Base-by-base conservation (phyloP, 2,888 invertebrate species). In the Anticlea derivata region DNA sequence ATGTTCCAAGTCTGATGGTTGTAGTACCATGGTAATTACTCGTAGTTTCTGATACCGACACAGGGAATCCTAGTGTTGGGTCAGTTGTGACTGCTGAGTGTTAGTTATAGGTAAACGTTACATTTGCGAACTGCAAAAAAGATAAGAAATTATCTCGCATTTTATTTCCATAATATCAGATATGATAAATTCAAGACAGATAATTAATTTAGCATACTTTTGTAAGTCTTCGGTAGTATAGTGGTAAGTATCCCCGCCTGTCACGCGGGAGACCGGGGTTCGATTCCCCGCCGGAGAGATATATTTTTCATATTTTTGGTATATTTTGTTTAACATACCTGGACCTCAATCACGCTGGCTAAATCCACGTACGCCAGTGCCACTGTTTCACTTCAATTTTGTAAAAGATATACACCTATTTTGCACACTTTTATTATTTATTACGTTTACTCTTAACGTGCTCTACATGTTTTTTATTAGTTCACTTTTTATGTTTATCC, bases 281-380 rank as follows among this genome's bases (percentile, higher is more conserved):
- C 91, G 89, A 91, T 91, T 91, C 91, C 90, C 90, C 87, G 91
- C 88, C 87, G 89, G 83, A 81, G 84, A 82, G 81, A 60, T 2
- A 31, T 47, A 65, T 78, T 76, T 75, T 68, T 51, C 2, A 20
- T 40, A 57, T 52, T 50, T 57, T 52, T n/a, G 10, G 10, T n/a
- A 20, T 23, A 11, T 27, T 35, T 29, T 12, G 24, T 13, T 26
- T 13, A n/a, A 12, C 55, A 87, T 91, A 94, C 94, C 94, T 94
- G 94, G 80, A 94, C 93, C 91, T 94, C 94, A 81, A 94, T 94
- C 82, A 94, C 94, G 73, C 94, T 94, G 73, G 94, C 93, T 90
- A 94, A 92, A 78, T 94, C 94, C 83, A 94, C 94, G 92, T 94
- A 94, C 74, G 94, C 94, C 91, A 94, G 92, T 86, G 93, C 94